Percentiles rank a stretch among this genome's conserved stretches.
Conservation (phyloP, 1,140 invertebrate species). For the Heliconius eleuchia region DNA sequence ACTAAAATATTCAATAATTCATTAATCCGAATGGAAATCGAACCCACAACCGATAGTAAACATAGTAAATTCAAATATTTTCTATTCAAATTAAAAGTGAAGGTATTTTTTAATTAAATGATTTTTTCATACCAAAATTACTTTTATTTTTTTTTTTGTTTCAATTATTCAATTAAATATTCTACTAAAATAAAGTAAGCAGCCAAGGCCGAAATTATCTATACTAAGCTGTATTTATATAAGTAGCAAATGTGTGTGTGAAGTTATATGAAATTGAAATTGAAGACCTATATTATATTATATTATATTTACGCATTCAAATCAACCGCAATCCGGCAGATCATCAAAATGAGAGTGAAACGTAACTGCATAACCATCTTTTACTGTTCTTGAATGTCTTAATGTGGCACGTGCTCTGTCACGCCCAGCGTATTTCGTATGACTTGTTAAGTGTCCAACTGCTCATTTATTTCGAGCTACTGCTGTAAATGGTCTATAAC, state of each 20-base stretch:
- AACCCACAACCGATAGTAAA: too few species aligned
- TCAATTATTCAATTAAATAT: background rate
- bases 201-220: background rate
- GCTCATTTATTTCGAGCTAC: slow-evolving; percentile 18
- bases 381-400: slow-evolving; percentile 26
- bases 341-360: slow-evolving; percentile 19
- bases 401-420: slow-evolving; percentile 13
- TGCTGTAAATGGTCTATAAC: slow-evolving; percentile 1
- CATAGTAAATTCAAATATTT: background rate
- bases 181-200: background rate
- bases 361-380: background rate
- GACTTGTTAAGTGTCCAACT: slow-evolving; percentile 24
- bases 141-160: background rate
- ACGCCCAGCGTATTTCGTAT: slow-evolving; percentile 24
- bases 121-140: background rate
- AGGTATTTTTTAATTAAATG: background rate
- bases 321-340: background rate
- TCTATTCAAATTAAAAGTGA: background rate
- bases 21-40: too few species aligned
- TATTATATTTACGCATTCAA: background rate
- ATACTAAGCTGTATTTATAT: background rate
- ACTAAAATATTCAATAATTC: too few species aligned
- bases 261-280: background rate
- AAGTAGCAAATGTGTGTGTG: background rate
- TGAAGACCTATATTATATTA: background rate